A percentile compares a stretch with the other conserved stretches of the same genome.
These are phyloP conservation scores for Propithecus deckenii DNA, from an alignment of 2,797 vertebrate species.

Conservation along the genomic window DNA sequence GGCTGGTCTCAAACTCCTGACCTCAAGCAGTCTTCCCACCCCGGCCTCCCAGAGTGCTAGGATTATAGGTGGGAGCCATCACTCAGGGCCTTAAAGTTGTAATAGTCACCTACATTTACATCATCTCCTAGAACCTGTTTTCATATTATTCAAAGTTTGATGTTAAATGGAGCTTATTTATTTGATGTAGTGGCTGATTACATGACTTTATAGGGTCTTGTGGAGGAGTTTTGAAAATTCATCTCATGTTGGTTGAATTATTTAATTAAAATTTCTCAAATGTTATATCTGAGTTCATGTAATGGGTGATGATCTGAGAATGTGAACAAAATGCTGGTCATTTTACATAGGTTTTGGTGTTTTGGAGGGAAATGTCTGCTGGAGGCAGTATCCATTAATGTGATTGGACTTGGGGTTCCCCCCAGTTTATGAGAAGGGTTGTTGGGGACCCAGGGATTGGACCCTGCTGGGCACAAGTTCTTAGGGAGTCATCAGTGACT, in stretches of 20 bases:
- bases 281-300: fast-evolving
- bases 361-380: neutral
- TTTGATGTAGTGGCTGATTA: neutral
- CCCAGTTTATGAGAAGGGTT: neutral
- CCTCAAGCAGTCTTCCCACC: too few relatives aligned
- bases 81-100: neutral
- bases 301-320: neutral
- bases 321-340: neutral
- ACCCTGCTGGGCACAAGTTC: neutral
- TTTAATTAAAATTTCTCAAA: neutral
- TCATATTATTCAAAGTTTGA: neutral
- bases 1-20: too few relatives aligned
- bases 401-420: neutral
- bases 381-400: neutral
- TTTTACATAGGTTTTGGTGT: neutral
- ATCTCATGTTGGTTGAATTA: neutral
- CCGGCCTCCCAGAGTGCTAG: too few relatives aligned
- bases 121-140: neutral
- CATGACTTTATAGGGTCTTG: neutral
- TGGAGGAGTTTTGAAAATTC: neutral
- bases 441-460: too few relatives aligned
- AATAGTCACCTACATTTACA: neutral
- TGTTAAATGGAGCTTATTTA: neutral
- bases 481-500: neutral
- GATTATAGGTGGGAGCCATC: too few relatives aligned